These are phyloP conservation scores for Protonemura montana DNA, from an alignment of 2,888 invertebrate genomes.

Conservation along the genomic window DNA sequence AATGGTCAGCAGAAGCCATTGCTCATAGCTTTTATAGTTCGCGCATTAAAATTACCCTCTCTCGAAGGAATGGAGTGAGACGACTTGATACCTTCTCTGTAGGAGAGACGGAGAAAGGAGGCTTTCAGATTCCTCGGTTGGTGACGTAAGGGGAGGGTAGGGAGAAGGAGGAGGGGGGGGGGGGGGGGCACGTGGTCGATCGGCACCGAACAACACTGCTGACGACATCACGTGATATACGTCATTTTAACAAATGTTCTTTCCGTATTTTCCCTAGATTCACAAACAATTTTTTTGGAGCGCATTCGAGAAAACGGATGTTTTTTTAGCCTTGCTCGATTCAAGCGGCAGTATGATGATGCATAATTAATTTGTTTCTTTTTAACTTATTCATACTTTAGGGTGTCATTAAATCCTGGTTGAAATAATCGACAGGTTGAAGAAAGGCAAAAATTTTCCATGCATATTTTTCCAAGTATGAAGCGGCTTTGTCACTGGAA, in stretches of 20 bases:
- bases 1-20: slow-evolving; percentile 1
- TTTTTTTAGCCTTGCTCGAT: too few species aligned
- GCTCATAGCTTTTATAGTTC: neutral
- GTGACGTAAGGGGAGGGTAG: too few species aligned
- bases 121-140: neutral
- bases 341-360: too few species aligned
- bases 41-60: neutral
- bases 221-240: neutral
- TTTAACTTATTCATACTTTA: neutral
- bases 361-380: too few species aligned
- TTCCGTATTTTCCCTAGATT: neutral
- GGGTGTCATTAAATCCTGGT: neutral
- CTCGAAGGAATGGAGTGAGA: neutral
- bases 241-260: neutral
- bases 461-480: too few species aligned
- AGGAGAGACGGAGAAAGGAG: neutral
- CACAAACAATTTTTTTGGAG: neutral
- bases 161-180: neutral
- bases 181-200: neutral
- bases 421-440: neutral
- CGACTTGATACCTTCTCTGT: neutral
- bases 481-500: too few species aligned
- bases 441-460: too few species aligned
- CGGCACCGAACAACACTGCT: neutral
- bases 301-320: too few species aligned